These are phyloP conservation scores for Dunckerocampus dactyliophorus DNA, from an alignment of 2,113 vertebrate genomes.

Conservation along the genomic window DNA sequence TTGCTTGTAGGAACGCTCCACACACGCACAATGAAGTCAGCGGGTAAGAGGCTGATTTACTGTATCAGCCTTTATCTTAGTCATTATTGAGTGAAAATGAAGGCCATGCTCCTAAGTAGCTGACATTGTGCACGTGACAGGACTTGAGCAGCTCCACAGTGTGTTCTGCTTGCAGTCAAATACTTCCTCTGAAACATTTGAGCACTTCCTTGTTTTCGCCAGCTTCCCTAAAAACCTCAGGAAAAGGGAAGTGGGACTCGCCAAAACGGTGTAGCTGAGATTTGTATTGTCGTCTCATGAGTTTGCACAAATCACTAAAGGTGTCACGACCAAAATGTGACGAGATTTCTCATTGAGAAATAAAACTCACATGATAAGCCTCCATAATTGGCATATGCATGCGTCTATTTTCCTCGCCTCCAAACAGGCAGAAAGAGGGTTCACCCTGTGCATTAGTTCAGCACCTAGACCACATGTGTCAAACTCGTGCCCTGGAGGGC, in stretches of 20 bases:
- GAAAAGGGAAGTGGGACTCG: slow-evolving; percentile 50
- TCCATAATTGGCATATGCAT: too few relatives aligned
- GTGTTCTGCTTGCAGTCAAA: slow-evolving; percentile 13
- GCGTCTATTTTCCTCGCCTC: too few relatives aligned
- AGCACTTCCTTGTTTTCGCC: slow-evolving; percentile 54
- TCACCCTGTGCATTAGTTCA: too few relatives aligned
- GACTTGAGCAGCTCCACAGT: slow-evolving; percentile 1
- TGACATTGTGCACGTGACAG: not conserved
- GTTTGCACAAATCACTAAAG: slow-evolving; percentile 14
- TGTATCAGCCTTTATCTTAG: not conserved
- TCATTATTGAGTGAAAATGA: slow-evolving; percentile 2
- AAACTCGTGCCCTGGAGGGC: too few relatives aligned
- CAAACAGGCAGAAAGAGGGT: too few relatives aligned
- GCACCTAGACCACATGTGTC: too few relatives aligned
- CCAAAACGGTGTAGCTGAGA: too few relatives aligned
- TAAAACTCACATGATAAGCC: too few relatives aligned
- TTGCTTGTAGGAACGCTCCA: slow-evolving; percentile 8
- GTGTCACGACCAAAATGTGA: too few relatives aligned
- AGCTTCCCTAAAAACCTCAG: slow-evolving; percentile 49
- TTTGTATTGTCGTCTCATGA: too few relatives aligned
- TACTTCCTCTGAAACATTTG: slow-evolving; percentile 56
- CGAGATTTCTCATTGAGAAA: too few relatives aligned
- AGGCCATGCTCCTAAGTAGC: slow-evolving; percentile 9
- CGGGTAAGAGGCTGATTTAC: not conserved
- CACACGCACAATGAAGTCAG: slow-evolving; percentile 22